These are phyloP conservation scores for Ecliptopera silaceata DNA, from an alignment of 2,888 invertebrate species.

Conservation along the genomic window DNA sequence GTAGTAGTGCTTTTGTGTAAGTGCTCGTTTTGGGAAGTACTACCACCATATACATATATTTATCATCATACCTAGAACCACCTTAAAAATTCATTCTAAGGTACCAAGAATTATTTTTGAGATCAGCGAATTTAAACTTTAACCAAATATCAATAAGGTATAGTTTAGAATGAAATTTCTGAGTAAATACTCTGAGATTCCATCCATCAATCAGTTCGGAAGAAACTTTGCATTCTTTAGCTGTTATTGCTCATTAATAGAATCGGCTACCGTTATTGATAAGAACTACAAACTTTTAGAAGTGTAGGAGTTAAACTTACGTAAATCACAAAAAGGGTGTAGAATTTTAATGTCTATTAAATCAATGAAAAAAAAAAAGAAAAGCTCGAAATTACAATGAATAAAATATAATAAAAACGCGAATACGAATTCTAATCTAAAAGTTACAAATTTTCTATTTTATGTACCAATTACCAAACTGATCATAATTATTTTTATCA, in stretches of 20 bases:
- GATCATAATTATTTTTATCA: conserved; percentile 9
- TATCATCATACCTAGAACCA: too few relatives aligned
- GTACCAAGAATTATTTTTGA: too few relatives aligned
- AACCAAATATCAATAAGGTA: not conserved
- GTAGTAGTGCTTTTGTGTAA: too few relatives aligned
- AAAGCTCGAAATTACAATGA: too few relatives aligned
- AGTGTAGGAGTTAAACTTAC: too few relatives aligned
- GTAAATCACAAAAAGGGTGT: too few relatives aligned
- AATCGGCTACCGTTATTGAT: conserved; percentile 67
- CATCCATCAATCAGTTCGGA: conserved; percentile 22
- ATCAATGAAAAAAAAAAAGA: too few relatives aligned
- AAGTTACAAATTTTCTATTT: not conserved
- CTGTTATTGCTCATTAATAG: conserved; percentile 76
- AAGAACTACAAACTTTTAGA: conserved; percentile 9
- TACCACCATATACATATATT: too few relatives aligned
- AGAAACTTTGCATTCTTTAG: conserved; percentile 56
- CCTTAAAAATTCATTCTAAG: too few relatives aligned
- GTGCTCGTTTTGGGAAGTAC: too few relatives aligned
- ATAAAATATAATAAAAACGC: not conserved
- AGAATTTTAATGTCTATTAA: too few relatives aligned
- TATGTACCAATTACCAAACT: not conserved
- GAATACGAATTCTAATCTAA: not conserved
- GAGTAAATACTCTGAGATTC: conserved; percentile 11
- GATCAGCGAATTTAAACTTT: conserved; percentile 16
- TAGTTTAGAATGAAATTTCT: not conserved